phyloP scores from a whole-genome alignment of 2,888 invertebrate genomes.

The Mesodorylaimus sp. region DNA sequence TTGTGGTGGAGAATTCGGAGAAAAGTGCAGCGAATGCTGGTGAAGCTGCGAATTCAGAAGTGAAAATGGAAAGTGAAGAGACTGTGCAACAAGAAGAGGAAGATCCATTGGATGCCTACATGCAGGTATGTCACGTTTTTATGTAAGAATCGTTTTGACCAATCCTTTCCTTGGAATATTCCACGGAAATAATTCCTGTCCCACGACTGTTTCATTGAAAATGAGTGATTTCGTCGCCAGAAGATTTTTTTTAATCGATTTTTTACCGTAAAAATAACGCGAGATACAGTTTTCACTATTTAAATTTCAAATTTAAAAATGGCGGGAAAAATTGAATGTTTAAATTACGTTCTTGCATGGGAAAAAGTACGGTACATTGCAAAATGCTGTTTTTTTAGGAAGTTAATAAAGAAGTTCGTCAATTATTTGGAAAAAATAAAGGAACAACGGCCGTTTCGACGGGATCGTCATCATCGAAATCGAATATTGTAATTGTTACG shows the following conservation, averaged over 20 bases:
- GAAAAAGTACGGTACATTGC: too few species aligned
- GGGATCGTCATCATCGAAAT: constrained; percentile 38
- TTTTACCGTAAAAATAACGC: too few species aligned
- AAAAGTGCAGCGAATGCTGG: constrained; percentile 8
- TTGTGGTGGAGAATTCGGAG: too few species aligned
- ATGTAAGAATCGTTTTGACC: not conserved
- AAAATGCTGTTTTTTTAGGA: constrained; percentile 25
- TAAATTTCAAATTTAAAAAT: too few species aligned
- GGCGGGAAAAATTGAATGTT: too few species aligned
- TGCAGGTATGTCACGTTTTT: constrained; percentile 51
- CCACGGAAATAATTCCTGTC: too few species aligned
- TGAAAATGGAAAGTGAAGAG: not conserved
- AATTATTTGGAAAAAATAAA: constrained; percentile 46
- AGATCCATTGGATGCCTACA: constrained; percentile 91
- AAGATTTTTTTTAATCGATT: too few species aligned
- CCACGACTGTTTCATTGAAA: too few species aligned
- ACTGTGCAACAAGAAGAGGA: constrained; percentile 46
- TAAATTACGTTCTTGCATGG: too few species aligned
- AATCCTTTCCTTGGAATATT: too few species aligned
- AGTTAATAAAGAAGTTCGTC: constrained; percentile 59
- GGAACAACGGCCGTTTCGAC: constrained; percentile 9
- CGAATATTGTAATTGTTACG: constrained; percentile 10
- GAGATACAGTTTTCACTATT: too few species aligned
- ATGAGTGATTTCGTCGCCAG: too few species aligned
- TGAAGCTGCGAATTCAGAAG: constrained; percentile 11